Evolutionary conservation across 2,888 invertebrate genomes (phyloP).

Genomic region (Polydrusus tereticollis): DNA sequence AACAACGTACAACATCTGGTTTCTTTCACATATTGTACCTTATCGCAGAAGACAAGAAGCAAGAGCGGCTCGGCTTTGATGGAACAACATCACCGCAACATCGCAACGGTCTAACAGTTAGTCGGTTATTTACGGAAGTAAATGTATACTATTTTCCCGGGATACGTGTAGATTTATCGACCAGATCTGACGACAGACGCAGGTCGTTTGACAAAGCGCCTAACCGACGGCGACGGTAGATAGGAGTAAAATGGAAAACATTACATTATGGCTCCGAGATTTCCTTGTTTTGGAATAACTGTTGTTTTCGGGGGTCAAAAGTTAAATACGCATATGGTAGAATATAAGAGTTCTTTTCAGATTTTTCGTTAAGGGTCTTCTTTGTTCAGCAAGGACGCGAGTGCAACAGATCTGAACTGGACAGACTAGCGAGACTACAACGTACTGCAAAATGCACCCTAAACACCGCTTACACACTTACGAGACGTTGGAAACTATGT

Average conservation of each 20-base stretch:
- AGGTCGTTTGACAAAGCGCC: conserved; percentile 8
- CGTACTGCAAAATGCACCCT: too few relatives aligned
- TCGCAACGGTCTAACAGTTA: conserved; percentile 34
- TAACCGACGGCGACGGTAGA: conserved; percentile 1
- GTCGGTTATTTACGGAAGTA: conserved; percentile 42
- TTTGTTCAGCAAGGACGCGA: too few relatives aligned
- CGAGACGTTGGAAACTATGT: too few relatives aligned
- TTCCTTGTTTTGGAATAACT: neutral
- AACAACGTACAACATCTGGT: conserved; percentile 11
- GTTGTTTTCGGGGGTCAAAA: neutral
- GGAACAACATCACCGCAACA: conserved; percentile 39
- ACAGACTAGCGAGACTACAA: too few relatives aligned
- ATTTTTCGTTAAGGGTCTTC: too few relatives aligned
- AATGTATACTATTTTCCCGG: conserved; percentile 34
- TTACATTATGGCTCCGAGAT: neutral
- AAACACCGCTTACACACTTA: too few relatives aligned
- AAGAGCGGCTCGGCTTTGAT: conserved; percentile 28
- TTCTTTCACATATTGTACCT: conserved; percentile 31
- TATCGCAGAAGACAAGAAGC: conserved; percentile 29
- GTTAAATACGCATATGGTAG: too few relatives aligned
- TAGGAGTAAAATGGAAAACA: conserved; percentile 1
- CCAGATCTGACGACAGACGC: conserved; percentile 32
- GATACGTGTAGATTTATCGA: conserved; percentile 39
- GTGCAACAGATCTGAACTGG: too few relatives aligned
- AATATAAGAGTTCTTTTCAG: too few relatives aligned